Evolutionary conservation across 2,797 vertebrate species (phyloP).

Genomic region (Chlorospingus semifuscus): DNA sequence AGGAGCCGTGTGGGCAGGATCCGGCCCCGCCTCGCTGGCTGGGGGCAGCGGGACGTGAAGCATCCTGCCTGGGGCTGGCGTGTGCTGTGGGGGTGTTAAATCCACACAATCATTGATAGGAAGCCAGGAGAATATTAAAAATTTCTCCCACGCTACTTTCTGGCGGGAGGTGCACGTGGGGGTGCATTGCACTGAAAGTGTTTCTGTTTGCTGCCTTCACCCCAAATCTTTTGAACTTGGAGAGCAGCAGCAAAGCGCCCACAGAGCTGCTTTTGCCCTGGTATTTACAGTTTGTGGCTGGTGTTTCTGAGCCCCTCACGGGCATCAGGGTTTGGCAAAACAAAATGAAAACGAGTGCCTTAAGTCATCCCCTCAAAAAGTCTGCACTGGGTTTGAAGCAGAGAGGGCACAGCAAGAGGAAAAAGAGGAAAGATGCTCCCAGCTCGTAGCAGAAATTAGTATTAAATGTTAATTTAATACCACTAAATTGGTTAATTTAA

Average conservation of each 20-base stretch:
- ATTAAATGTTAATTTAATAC: not conserved
- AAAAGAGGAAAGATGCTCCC: not conserved
- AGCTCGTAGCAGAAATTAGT: accelerated
- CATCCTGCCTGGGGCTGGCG: not conserved
- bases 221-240: not conserved
- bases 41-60: not conserved
- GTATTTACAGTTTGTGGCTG: not conserved
- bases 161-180: not conserved
- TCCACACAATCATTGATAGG: not conserved
- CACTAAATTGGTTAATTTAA: not conserved
- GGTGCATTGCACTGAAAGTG: not conserved
- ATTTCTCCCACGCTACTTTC: slow-evolving; percentile 27
- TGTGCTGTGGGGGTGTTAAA: slow-evolving; percentile 4
- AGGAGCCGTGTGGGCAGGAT: not conserved
- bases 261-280: not conserved
- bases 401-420: not conserved
- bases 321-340: not conserved
- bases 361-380: not conserved
- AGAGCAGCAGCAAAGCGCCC: not conserved
- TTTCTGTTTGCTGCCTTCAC: slow-evolving; percentile 23
- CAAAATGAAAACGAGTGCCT: accelerated
- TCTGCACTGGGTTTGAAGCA: not conserved
- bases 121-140: slow-evolving; percentile 52
- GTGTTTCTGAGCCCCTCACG: not conserved
- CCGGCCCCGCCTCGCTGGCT: not conserved